Conservation (phyloP, 2,888 invertebrate species). For the Calliphora vomitoria region DNA sequence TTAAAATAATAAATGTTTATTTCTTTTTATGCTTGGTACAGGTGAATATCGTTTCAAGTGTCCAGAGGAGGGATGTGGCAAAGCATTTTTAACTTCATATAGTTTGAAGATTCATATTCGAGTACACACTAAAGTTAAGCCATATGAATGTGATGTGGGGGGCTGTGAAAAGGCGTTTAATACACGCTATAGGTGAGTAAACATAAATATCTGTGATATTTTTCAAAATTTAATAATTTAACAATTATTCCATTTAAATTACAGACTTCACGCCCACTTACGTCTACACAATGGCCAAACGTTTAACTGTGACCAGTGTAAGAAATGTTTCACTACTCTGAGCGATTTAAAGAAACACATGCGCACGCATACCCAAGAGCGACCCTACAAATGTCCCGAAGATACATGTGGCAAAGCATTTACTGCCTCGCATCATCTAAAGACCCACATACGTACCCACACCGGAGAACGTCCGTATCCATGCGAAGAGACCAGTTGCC, state of each 20-base stretch:
- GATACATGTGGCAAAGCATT: slow-evolving; percentile 96
- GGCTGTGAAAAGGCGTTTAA: slow-evolving; percentile 97
- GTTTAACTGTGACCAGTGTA: slow-evolving; percentile 95
- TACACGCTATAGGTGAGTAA: slow-evolving; percentile 92
- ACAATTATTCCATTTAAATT: background rate
- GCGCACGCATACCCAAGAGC: slow-evolving; percentile 95
- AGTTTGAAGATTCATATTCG: slow-evolving; percentile 97
- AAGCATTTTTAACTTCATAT: slow-evolving; percentile 97
- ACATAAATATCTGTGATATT: background rate
- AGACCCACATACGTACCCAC: slow-evolving; percentile 91
- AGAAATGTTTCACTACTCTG: slow-evolving; percentile 96
- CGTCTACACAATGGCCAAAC: slow-evolving; percentile 97
- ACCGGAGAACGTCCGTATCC: slow-evolving; percentile 92
- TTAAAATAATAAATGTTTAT: too few species aligned
- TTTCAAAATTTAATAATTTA: background rate
- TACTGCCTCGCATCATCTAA: slow-evolving; percentile 96
- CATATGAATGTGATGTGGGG: slow-evolving; percentile 92
- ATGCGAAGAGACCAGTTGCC: slow-evolving; percentile 89
- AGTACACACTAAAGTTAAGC: slow-evolving; percentile 96
- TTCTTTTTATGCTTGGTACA: slow-evolving; percentile 82
- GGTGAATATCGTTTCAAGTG: slow-evolving; percentile 98
- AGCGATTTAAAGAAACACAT: slow-evolving; percentile 97
- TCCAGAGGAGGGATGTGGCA: slow-evolving; percentile 93
- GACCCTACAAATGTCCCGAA: slow-evolving; percentile 93
- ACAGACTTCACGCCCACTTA: slow-evolving; percentile 93